These are phyloP conservation scores for Aspiorhynchus laticeps DNA, from an alignment of 2,113 vertebrate genomes.

Conservation along the genomic window DNA sequence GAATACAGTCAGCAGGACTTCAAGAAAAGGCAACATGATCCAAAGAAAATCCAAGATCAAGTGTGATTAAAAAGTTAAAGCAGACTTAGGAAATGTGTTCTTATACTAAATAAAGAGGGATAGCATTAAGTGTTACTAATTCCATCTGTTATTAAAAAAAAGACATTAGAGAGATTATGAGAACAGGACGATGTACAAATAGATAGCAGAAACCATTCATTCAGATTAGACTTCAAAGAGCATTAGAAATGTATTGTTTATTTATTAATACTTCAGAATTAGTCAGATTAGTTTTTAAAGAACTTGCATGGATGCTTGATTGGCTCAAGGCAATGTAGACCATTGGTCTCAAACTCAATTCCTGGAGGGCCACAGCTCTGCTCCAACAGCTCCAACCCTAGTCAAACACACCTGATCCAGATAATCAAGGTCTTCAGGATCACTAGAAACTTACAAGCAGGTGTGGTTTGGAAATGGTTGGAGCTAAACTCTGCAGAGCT, in stretches of 20 bases:
- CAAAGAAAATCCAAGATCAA: neutral
- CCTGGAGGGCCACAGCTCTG: too few relatives aligned
- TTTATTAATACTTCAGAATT: neutral
- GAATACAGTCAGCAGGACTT: neutral
- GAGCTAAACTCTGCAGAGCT: too few relatives aligned
- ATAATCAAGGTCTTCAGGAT: too few relatives aligned
- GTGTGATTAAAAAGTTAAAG: neutral
- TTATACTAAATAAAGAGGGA: neutral
- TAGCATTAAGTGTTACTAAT: neutral
- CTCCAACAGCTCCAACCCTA: too few relatives aligned
- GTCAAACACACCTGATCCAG: too few relatives aligned
- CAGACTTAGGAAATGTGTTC: neutral
- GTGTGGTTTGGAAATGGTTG: too few relatives aligned
- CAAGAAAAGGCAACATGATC: neutral
- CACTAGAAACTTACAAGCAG: too few relatives aligned
- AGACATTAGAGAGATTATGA: neutral
- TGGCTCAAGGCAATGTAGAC: neutral
- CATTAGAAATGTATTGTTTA: neutral
- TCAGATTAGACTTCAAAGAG: neutral
- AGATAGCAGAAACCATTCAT: neutral
- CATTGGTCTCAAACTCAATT: too few relatives aligned
- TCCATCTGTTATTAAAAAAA: neutral
- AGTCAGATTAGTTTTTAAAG: neutral
- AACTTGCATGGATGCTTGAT: neutral
- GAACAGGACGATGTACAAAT: neutral